Evolutionary conservation across 1,140 invertebrate species (phyloP).

Genomic region (Brachionus paranguensis): DNA sequence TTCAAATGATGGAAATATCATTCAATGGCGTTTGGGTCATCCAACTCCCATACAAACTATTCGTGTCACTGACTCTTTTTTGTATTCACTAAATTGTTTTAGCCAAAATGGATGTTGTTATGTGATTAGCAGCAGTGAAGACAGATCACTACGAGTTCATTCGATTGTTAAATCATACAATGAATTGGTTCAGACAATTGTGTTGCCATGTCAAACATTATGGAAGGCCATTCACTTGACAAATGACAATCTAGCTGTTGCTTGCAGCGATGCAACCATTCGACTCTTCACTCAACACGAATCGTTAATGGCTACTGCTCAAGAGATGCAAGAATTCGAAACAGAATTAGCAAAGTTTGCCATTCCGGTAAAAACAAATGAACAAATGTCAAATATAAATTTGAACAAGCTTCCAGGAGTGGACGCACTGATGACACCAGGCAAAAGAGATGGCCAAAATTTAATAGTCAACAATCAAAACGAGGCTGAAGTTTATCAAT

Average conservation of each 20-base stretch:
- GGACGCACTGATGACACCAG: constrained; percentile 69
- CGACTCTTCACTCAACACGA: constrained; percentile 73
- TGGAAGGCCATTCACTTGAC: constrained; percentile 74
- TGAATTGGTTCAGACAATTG: constrained; percentile 62
- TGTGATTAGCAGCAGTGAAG: constrained; percentile 75
- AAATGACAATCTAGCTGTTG: constrained; percentile 85
- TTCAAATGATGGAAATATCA: constrained; percentile 76
- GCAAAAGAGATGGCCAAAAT: constrained; percentile 73
- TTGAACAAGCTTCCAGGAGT: constrained; percentile 73
- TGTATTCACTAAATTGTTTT: constrained; percentile 55
- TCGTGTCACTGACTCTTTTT: constrained; percentile 50
- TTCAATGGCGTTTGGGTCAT: constrained; percentile 71
- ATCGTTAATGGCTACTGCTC: constrained; percentile 62
- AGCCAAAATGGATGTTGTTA: constrained; percentile 51
- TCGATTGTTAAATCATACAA: constrained; percentile 59
- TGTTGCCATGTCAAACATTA: constrained; percentile 74
- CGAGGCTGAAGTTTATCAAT: constrained; percentile 62
- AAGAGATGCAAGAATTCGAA: constrained; percentile 65
- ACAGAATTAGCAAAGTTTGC: constrained; percentile 64
- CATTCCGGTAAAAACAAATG: constrained; percentile 58
- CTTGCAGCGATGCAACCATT: constrained; percentile 74
- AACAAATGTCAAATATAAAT: constrained; percentile 74
- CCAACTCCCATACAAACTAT: constrained; percentile 65
- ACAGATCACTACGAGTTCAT: constrained; percentile 80
- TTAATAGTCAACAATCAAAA: constrained; percentile 71